Evolutionary conservation across 2,113 vertebrate species (phyloP).

Genomic region (Urocitellus parryii): DNA sequence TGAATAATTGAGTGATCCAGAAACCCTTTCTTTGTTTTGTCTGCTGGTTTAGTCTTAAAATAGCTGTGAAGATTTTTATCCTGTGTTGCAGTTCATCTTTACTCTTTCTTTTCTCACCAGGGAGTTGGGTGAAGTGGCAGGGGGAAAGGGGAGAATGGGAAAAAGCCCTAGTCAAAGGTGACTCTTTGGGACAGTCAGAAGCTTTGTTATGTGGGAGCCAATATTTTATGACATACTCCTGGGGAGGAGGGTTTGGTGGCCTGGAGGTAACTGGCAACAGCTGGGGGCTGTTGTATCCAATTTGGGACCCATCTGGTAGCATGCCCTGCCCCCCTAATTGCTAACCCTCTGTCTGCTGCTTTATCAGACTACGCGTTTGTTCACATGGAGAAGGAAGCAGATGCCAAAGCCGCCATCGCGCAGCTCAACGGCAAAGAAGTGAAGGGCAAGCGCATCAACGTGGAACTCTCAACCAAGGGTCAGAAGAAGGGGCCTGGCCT

Average conservation of each 20-base stretch:
- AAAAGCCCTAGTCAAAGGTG: conserved; percentile 34
- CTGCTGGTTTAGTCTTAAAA: conserved; percentile 61
- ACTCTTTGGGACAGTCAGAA: conserved; percentile 44
- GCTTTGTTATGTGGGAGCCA: conserved; percentile 49
- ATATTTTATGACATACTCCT: conserved; percentile 60
- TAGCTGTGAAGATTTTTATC: conserved; percentile 61
- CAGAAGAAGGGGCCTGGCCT: conserved; percentile 94
- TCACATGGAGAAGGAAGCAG: conserved; percentile 99
- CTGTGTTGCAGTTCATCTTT: conserved; percentile 57
- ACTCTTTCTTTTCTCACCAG: conserved; percentile 64
- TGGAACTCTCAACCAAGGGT: conserved; percentile 97
- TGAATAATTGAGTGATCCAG: conserved; percentile 25
- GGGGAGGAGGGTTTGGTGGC: conserved; percentile 74
- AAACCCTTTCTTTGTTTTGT: conserved; percentile 30
- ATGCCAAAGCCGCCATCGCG: conserved; percentile 97
- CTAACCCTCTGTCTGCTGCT: conserved; percentile 90
- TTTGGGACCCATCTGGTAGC: conserved; percentile 78
- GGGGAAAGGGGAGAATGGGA: conserved; percentile 33
- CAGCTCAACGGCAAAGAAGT: conserved; percentile 97
- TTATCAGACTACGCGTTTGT: conserved; percentile 98
- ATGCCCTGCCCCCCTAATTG: conserved; percentile 85
- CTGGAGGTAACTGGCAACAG: conserved; percentile 76
- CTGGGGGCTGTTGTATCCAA: conserved; percentile 81
- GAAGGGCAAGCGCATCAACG: conserved; percentile 96
- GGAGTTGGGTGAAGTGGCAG: conserved; percentile 58